Percentiles rank a stretch among this genome's conserved stretches.
These are phyloP conservation scores for Heliothis peltigera DNA, from an alignment of 2,888 invertebrate species.

Conservation along the genomic window DNA sequence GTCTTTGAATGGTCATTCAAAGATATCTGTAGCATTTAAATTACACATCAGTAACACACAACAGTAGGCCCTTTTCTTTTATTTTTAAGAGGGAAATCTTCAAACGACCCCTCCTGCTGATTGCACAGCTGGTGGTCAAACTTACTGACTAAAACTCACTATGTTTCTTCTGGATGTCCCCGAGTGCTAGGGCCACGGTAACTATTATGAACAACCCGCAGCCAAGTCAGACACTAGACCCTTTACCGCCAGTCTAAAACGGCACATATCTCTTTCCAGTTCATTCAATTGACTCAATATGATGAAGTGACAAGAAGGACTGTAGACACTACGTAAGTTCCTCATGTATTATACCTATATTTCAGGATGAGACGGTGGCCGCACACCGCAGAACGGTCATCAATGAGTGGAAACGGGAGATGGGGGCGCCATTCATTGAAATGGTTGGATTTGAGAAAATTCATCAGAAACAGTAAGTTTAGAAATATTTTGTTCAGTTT, in stretches of 20 bases:
- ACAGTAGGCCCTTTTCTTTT: no score
- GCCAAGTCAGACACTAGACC: neutral
- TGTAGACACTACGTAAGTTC: slow-evolving; percentile 38
- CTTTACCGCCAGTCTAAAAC: slow-evolving; percentile 8
- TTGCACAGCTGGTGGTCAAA: no score
- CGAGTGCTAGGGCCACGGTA: no score
- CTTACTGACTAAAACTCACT: no score
- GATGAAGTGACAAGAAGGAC: slow-evolving; percentile 43
- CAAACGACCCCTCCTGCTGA: no score
- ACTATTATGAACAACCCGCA: no score
- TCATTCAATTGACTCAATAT: slow-evolving; percentile 38
- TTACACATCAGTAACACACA: no score
- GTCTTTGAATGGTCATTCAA: no score
- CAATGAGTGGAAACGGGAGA: slow-evolving; percentile 92
- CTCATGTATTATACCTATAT: slow-evolving; percentile 33
- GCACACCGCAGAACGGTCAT: slow-evolving; percentile 90
- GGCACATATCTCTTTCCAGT: slow-evolving; percentile 41
- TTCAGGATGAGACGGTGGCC: slow-evolving; percentile 89
- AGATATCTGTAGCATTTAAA: no score
- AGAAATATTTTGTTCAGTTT: neutral
- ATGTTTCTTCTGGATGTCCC: no score
- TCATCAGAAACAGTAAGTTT: slow-evolving; percentile 88
- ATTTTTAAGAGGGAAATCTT: no score
- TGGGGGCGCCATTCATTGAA: slow-evolving; percentile 95
- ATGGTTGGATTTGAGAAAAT: slow-evolving; percentile 97